phyloP scores from a whole-genome alignment of 2,113 vertebrate species.

The Myrmecophaga tridactyla region DNA sequence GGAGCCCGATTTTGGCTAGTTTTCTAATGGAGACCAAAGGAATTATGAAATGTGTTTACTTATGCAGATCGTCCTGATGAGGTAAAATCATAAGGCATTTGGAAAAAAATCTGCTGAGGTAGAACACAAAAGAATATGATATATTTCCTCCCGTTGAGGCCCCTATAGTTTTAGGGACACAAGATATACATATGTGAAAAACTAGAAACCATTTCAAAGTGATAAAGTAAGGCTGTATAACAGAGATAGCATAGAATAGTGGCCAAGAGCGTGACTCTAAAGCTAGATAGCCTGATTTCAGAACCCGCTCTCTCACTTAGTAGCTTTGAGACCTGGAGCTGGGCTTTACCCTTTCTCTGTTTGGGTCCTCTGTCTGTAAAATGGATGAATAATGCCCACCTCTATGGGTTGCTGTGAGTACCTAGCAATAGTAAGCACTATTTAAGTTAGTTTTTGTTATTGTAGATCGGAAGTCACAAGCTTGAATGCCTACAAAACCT shows the following conservation, averaged over 20 bases:
- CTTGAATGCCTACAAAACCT: background rate
- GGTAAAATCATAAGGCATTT: slow-evolving; percentile 17
- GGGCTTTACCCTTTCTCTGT: background rate
- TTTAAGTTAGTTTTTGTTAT: too few relatives aligned
- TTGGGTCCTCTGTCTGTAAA: background rate
- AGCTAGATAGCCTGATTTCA: background rate
- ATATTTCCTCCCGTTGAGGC: background rate
- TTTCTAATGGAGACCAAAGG: background rate
- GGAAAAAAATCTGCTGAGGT: background rate
- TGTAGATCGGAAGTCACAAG: background rate
- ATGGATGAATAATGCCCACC: background rate
- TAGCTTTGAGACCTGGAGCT: background rate
- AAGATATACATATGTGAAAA: background rate
- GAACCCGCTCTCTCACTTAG: background rate
- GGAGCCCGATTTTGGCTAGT: background rate
- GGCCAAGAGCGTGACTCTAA: background rate
- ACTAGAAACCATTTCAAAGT: background rate
- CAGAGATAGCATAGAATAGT: background rate
- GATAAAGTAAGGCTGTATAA: background rate
- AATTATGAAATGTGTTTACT: slow-evolving; percentile 2
- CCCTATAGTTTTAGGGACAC: background rate
- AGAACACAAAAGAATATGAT: background rate
- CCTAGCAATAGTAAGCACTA: background rate
- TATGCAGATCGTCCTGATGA: background rate
- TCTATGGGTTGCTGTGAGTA: background rate